Conservation (phyloP, 2,113 vertebrate species). For the cattle (Bos taurus) region DNA sequence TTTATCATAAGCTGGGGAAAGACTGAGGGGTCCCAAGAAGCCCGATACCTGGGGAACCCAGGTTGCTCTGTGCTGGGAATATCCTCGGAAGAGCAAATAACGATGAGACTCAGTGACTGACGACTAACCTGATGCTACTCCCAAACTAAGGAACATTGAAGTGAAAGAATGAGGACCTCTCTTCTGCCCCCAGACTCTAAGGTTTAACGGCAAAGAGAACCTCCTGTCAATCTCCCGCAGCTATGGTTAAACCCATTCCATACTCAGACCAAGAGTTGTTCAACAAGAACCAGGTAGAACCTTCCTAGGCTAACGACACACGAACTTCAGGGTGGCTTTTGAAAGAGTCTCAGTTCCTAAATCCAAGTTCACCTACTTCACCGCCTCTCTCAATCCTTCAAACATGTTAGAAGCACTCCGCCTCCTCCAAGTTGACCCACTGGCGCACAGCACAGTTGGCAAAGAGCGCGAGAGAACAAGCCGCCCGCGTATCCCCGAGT, state of each 20-base stretch:
- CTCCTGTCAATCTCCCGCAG: neutral
- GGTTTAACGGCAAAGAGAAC: neutral
- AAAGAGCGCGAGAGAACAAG: neutral
- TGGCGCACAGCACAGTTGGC: neutral
- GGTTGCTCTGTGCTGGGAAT: neutral
- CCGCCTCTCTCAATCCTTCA: neutral
- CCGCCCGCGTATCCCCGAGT: too few relatives aligned
- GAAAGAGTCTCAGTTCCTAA: neutral
- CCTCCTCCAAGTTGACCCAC: neutral
- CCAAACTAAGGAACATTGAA: fast-evolving
- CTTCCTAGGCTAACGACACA: neutral
- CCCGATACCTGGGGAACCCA: fast-evolving
- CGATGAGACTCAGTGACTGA: fast-evolving
- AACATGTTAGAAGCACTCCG: neutral
- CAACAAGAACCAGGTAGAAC: neutral
- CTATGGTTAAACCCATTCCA: neutral
- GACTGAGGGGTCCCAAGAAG: neutral
- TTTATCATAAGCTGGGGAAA: neutral
- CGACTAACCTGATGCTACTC: fast-evolving
- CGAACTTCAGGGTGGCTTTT: neutral
- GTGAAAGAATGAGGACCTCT: neutral
- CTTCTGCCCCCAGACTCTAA: neutral
- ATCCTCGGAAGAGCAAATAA: neutral
- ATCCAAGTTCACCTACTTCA: neutral
- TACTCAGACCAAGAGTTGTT: neutral